A percentile compares a stretch with the other conserved stretches of the same genome.
Evolutionary conservation across 1,140 invertebrate genomes (phyloP).

Genomic region (Pseudomyrmex pallidus): DNA sequence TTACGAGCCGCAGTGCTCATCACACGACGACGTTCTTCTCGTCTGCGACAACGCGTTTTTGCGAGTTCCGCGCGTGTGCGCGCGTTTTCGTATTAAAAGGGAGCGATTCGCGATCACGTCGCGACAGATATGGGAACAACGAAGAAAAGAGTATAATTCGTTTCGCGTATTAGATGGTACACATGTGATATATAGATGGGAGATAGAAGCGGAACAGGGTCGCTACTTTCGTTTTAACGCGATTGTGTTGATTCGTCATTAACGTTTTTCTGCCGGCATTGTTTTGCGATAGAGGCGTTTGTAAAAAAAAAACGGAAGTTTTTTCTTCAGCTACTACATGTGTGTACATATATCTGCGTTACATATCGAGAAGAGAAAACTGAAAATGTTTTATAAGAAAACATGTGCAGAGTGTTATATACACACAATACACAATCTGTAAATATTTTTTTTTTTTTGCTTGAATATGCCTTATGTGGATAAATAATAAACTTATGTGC

Average conservation of each 20-base stretch:
- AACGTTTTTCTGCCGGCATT: slow-evolving; percentile 5
- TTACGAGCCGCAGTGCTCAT: slow-evolving; percentile 57
- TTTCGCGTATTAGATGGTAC: slow-evolving; percentile 32
- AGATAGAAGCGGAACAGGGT: slow-evolving; percentile 12
- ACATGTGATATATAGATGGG: slow-evolving; percentile 13
- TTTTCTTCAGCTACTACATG: background rate
- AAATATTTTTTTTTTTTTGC: background rate
- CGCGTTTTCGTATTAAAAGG: slow-evolving; percentile 6
- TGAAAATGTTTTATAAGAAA: background rate
- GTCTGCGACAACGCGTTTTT: slow-evolving; percentile 39
- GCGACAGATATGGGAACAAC: slow-evolving; percentile 16
- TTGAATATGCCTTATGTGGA: background rate
- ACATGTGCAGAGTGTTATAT: too few species aligned
- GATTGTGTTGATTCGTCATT: slow-evolving; percentile 14
- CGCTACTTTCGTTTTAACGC: slow-evolving; percentile 30
- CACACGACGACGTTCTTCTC: slow-evolving; percentile 71
- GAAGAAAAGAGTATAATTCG: slow-evolving; percentile 31
- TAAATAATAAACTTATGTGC: too few species aligned
- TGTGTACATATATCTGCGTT: too few species aligned
- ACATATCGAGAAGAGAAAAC: too few species aligned
- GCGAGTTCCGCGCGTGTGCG: background rate
- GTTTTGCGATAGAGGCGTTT: slow-evolving; percentile 4
- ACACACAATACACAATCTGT: background rate
- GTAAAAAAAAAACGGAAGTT: background rate
- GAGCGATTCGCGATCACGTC: slow-evolving; percentile 18